phyloP scores from a whole-genome alignment of 2,888 invertebrate genomes.

The Anthrax anthrax region DNA sequence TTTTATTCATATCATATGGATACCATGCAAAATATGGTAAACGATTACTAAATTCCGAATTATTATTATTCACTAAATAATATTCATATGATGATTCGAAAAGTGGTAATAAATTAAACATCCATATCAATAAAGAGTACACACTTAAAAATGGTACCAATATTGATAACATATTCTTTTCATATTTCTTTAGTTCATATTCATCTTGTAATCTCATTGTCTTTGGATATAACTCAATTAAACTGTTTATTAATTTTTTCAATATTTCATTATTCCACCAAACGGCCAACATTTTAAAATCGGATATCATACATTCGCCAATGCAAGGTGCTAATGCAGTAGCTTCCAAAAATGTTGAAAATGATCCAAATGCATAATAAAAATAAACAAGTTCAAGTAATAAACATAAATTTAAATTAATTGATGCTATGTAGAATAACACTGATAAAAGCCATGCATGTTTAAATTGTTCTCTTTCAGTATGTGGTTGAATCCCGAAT shows the following conservation, averaged over 20 bases:
- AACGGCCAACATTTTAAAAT: slow-evolving; percentile 23
- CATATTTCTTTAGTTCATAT: slow-evolving; percentile 8
- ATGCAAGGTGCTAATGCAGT: slow-evolving; percentile 23
- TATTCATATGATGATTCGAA: slow-evolving; percentile 6
- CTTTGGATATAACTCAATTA: slow-evolving; percentile 21
- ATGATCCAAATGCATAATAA: slow-evolving; percentile 17
- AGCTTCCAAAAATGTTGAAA: slow-evolving; percentile 23
- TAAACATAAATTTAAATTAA: slow-evolving; percentile 19
- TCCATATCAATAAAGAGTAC: slow-evolving; percentile 22
- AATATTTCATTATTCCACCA: slow-evolving; percentile 16
- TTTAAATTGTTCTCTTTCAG: not conserved
- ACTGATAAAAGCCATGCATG: not conserved
- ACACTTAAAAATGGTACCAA: slow-evolving; percentile 18
- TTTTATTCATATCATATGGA: slow-evolving; percentile 12
- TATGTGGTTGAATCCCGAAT: slow-evolving; percentile 21
- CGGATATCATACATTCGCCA: slow-evolving; percentile 18
- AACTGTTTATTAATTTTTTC: slow-evolving; percentile 16
- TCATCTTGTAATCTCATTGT: slow-evolving; percentile 14
- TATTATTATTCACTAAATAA: slow-evolving; percentile 1
- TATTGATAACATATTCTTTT: slow-evolving; percentile 16
- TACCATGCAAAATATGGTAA: slow-evolving; percentile 13
- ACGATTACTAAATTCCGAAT: not conserved
- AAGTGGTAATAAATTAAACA: slow-evolving; percentile 20
- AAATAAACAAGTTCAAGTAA: slow-evolving; percentile 21
- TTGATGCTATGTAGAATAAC: slow-evolving; percentile 14